Percentiles rank a stretch among this genome's conserved stretches.
Conservation (phyloP, 35 echinoderm and acorn worm species). For the Lytechinus variegatus region DNA sequence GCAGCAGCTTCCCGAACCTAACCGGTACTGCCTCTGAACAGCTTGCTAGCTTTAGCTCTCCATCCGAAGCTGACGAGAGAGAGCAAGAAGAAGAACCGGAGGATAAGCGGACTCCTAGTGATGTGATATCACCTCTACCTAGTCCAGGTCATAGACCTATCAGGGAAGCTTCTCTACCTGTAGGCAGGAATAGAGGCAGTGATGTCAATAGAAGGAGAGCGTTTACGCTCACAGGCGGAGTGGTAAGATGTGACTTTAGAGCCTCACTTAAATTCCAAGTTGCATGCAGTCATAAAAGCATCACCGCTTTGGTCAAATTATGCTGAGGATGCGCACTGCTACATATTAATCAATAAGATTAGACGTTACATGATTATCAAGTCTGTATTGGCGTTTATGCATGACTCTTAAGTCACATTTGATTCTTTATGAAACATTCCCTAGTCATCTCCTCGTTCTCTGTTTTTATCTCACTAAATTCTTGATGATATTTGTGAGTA, state of each 20-base stretch:
- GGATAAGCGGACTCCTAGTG: not conserved
- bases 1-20: slow-evolving; percentile 83
- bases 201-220: not conserved
- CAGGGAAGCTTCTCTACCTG: not conserved
- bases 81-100: slow-evolving; percentile 6
- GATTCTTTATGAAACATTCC: too few relatives aligned
- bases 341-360: too few relatives aligned
- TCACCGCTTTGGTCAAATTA: too few relatives aligned
- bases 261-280: too few relatives aligned
- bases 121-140: slow-evolving; percentile 27
- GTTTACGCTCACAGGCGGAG: slow-evolving; percentile 33
- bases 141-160: slow-evolving; percentile 32
- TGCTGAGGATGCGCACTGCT: too few relatives aligned
- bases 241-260: not conserved
- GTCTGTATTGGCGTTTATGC: too few relatives aligned
- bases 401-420: too few relatives aligned
- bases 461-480: too few relatives aligned
- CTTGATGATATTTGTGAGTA: too few relatives aligned
- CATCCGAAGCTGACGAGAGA: slow-evolving; percentile 6
- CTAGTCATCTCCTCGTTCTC: too few relatives aligned
- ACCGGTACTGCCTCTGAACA: slow-evolving; percentile 21
- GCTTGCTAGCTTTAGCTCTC: not conserved
- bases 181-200: slow-evolving; percentile 30
- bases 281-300: too few relatives aligned
- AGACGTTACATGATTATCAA: too few relatives aligned